Conservation (phyloP, 2,888 invertebrate species). For the Rotaria macrura region DNA sequence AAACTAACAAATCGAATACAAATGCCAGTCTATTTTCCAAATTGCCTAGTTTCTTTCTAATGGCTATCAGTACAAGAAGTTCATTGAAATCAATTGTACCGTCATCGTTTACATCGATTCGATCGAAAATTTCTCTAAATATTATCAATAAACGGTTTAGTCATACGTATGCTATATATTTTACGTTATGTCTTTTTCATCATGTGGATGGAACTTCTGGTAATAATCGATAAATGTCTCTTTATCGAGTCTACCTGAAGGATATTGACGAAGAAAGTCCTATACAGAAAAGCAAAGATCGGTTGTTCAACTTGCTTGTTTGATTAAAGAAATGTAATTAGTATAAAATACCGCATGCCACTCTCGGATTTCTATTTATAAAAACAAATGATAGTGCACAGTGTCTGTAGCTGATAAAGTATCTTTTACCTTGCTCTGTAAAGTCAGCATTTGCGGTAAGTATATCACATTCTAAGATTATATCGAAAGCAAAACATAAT, state of each 20-base stretch:
- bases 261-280: neutral
- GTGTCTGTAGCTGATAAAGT: neutral
- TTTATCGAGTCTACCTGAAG: neutral
- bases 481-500: neutral
- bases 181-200: neutral
- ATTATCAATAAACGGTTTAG: neutral
- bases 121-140: neutral
- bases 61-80: neutral
- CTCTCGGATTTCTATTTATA: neutral
- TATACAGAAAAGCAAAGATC: neutral
- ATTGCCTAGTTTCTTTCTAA: neutral
- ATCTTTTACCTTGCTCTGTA: neutral
- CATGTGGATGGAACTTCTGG: neutral
- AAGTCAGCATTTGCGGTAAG: neutral
- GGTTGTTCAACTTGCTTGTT: neutral
- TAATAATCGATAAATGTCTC: neutral
- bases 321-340: neutral
- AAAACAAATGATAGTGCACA: neutral
- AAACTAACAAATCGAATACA: neutral
- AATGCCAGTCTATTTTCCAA: neutral
- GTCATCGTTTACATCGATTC: neutral
- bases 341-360: neutral
- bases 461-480: neutral
- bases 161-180: neutral
- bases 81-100: neutral